These are phyloP conservation scores for Petaurus breviceps DNA, from an alignment of 2,113 vertebrate genomes.

Conservation along the genomic window DNA sequence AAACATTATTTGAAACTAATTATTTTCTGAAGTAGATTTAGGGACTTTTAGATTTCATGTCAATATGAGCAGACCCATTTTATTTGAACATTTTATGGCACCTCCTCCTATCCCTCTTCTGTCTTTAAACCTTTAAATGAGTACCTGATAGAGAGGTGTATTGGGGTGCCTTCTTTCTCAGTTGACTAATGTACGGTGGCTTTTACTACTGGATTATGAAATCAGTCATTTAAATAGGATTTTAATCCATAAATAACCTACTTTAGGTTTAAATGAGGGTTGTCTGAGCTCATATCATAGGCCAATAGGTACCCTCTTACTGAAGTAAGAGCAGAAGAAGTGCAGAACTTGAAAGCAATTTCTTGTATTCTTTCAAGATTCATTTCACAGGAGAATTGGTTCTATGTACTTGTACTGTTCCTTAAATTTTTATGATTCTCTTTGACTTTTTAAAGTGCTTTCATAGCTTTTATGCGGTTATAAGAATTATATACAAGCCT, in stretches of 20 bases:
- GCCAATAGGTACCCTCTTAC: too few relatives aligned
- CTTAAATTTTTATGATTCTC: too few relatives aligned
- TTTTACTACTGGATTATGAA: not conserved
- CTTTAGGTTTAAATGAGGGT: too few relatives aligned
- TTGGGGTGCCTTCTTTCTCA: constrained; percentile 36
- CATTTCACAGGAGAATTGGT: too few relatives aligned
- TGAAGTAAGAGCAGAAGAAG: too few relatives aligned
- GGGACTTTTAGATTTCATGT: not conserved
- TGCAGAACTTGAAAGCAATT: too few relatives aligned
- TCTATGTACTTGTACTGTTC: too few relatives aligned
- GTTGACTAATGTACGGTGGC: not conserved
- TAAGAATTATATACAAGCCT: too few relatives aligned
- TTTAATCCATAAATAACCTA: not conserved
- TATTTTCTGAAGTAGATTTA: constrained; percentile 26
- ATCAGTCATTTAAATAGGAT: constrained; percentile 20
- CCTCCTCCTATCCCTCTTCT: too few relatives aligned
- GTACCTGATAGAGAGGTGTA: not conserved
- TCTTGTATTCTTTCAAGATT: too few relatives aligned
- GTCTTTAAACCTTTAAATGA: not conserved
- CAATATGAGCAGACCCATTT: not conserved
- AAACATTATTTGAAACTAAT: constrained; percentile 27
- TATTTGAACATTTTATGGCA: not conserved
- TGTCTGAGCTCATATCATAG: too few relatives aligned
- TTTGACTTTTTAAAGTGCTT: not conserved
- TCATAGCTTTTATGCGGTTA: too few relatives aligned